Percentiles rank a stretch among this genome's conserved stretches.
These are phyloP conservation scores for Apeira syringaria DNA, from an alignment of 2,888 invertebrate genomes.

Conservation along the genomic window DNA sequence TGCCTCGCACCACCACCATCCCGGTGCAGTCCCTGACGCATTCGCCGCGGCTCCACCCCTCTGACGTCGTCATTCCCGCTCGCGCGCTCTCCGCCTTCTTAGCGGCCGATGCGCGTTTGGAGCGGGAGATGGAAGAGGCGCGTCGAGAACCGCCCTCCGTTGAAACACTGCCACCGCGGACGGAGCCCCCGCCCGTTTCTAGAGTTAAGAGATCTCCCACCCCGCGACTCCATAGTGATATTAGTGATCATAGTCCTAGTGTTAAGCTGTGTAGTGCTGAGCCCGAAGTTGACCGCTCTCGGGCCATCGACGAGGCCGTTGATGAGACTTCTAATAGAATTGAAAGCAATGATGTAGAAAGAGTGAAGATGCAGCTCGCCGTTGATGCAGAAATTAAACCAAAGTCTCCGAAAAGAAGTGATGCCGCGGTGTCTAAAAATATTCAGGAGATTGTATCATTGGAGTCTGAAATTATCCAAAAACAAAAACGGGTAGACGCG, in stretches of 20 bases:
- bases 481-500: neutral
- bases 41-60: constrained; percentile 32
- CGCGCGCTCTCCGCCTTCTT: constrained; percentile 36
- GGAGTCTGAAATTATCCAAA: constrained; percentile 1
- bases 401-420: neutral
- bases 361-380: no score
- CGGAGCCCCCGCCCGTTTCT: constrained; percentile 41
- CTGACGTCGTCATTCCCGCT: constrained; percentile 41
- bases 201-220: constrained; percentile 69
- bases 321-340: neutral
- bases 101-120: constrained; percentile 20
- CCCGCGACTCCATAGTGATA: constrained; percentile 44
- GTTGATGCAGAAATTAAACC: neutral
- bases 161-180: neutral
- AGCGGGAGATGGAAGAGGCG: constrained; percentile 38
- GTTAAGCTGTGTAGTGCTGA: constrained; percentile 11
- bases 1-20: constrained; percentile 65
- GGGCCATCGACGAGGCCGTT: neutral
- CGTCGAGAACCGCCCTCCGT: constrained; percentile 25
- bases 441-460: neutral
- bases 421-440: neutral
- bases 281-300: neutral
- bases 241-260: constrained; percentile 52
- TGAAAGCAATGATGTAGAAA: neutral
- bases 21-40: constrained; percentile 51